Percentiles rank a stretch among this genome's conserved stretches.
phyloP scores from a whole-genome alignment of 2,113 vertebrate genomes.

The Rhinoderma darwinii region DNA sequence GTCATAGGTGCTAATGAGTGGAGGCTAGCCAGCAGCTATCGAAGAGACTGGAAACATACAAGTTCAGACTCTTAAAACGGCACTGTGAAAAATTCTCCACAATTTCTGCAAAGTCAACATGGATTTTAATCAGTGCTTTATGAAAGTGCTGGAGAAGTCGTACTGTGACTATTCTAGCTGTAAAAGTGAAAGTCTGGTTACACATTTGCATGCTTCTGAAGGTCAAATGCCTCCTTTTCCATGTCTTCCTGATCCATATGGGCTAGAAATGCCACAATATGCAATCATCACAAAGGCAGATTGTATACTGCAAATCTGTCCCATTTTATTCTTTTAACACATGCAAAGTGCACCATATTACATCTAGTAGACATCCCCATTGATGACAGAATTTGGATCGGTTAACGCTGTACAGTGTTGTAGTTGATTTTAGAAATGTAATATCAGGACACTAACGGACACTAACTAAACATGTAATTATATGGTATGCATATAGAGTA shows the following conservation, averaged over 20 bases:
- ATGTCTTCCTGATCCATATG: conserved; percentile 85
- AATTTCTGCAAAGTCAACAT: conserved; percentile 71
- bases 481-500: too few species aligned
- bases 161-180: conserved; percentile 74
- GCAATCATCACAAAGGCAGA: conserved; percentile 83
- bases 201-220: conserved; percentile 83
- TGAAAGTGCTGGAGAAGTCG: conserved; percentile 70
- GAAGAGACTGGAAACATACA: conserved; percentile 58
- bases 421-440: background rate
- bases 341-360: conserved; percentile 77
- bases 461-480: background rate
- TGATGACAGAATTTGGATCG: conserved; percentile 62
- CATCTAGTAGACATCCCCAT: conserved; percentile 78
- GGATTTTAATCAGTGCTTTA: conserved; percentile 77
- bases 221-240: conserved; percentile 83
- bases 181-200: conserved; percentile 77
- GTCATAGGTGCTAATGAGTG: conserved; percentile 74
- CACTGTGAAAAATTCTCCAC: conserved; percentile 63
- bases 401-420: background rate
- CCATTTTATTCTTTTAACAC: conserved; percentile 73
- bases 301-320: conserved; percentile 84
- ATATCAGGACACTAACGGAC: background rate
- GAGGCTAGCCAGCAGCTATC: conserved; percentile 72
- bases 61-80: conserved; percentile 58
- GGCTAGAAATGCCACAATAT: conserved; percentile 88